Evolutionary conservation across 2,888 invertebrate species (phyloP).

Genomic region (Ceraclea dissimilis): DNA sequence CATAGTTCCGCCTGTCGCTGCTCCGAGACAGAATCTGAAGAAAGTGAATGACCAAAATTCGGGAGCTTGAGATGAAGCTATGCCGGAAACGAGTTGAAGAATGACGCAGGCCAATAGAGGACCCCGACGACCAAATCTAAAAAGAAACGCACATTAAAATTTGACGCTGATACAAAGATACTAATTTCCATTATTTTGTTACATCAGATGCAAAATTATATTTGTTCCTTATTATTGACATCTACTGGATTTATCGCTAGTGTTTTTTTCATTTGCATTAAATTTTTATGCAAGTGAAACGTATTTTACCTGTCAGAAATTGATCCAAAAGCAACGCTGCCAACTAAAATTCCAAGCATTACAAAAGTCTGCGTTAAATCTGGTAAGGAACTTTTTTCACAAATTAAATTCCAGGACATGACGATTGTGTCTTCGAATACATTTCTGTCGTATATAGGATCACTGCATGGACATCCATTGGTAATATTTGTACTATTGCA

Average conservation of each 20-base stretch:
- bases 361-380: constrained; percentile 67
- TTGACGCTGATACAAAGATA: no score
- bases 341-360: constrained; percentile 66
- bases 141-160: constrained; percentile 28
- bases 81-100: constrained; percentile 61
- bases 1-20: constrained; percentile 78
- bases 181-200: no score
- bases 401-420: constrained; percentile 71
- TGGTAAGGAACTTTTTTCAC: constrained; percentile 53
- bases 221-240: no score
- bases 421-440: constrained; percentile 63
- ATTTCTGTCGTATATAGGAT: constrained; percentile 54
- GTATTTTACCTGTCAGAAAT: constrained; percentile 63
- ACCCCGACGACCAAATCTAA: constrained; percentile 65
- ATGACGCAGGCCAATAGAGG: constrained; percentile 65
- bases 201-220: no score
- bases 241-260: no score
- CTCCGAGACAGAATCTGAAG: constrained; percentile 60
- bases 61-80: constrained; percentile 59
- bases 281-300: no score
- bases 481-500: constrained; percentile 30
- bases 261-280: no score
- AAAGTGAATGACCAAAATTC: constrained; percentile 55
- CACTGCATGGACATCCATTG: constrained; percentile 48
- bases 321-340: constrained; percentile 66